Evolutionary conservation across 2,113 vertebrate genomes (phyloP).

Genomic region (Ciconia boyciana): DNA sequence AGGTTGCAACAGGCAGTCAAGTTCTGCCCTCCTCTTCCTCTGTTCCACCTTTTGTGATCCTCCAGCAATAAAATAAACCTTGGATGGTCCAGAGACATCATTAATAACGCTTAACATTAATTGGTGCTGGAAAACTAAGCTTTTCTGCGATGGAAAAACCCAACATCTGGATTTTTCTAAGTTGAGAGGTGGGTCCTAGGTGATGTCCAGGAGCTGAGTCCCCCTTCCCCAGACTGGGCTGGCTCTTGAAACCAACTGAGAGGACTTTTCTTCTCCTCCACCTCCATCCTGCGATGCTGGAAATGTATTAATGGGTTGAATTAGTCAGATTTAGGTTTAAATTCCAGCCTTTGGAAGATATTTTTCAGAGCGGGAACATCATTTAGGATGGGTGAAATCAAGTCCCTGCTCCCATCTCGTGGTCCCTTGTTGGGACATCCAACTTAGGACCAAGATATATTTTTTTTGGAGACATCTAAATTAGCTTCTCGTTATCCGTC

Average conservation of each 20-base stretch:
- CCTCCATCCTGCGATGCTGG: not conserved
- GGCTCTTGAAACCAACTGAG: not conserved
- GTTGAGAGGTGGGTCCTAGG: not conserved
- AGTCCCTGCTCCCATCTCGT: not conserved
- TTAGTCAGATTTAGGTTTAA: not conserved
- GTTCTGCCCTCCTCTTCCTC: not conserved
- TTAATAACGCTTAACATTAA: no score
- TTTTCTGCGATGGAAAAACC: not conserved
- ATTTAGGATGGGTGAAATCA: not conserved
- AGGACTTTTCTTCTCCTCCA: not conserved
- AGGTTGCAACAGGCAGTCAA: not conserved
- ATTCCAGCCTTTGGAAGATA: not conserved
- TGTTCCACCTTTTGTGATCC: not conserved
- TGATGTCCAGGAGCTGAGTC: not conserved
- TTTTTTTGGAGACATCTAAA: not conserved
- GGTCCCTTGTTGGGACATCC: not conserved
- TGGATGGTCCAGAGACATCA: not conserved
- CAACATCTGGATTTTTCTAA: not conserved
- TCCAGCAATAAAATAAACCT: not conserved
- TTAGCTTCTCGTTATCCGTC: not conserved
- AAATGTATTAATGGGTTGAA: not conserved
- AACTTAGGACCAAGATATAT: not conserved
- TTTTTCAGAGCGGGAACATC: not conserved
- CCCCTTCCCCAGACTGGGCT: no score
- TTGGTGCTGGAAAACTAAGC: not conserved